A percentile compares a stretch with the other conserved stretches of the same genome.
Evolutionary conservation across 2,113 vertebrate species (phyloP).

Genomic region (Peromyscus polionotus): DNA sequence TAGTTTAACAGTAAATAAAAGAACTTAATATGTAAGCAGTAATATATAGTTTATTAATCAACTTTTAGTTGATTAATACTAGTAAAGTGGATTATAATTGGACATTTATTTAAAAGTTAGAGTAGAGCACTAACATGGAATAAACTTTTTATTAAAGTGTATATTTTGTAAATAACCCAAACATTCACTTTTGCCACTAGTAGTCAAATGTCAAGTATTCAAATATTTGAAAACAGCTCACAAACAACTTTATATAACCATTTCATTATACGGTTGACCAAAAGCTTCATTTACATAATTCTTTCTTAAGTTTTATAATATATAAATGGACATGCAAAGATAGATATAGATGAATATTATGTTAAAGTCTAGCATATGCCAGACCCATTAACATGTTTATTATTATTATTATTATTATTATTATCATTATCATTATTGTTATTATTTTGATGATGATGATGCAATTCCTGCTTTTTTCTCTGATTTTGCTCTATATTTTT

Average conservation of each 20-base stretch:
- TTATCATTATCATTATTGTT: not conserved
- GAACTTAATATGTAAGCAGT: not conserved
- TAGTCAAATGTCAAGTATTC: not conserved
- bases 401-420: not conserved
- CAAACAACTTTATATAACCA: not conserved
- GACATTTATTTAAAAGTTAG: constrained; percentile 13
- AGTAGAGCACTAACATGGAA: not conserved
- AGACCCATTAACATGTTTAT: not conserved
- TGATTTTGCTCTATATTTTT: not conserved
- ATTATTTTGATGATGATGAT: not conserved
- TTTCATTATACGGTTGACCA: not conserved
- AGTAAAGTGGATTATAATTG: not conserved
- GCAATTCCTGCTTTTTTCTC: no score
- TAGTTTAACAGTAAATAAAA: not conserved
- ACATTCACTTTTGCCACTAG: not conserved
- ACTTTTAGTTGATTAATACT: not conserved
- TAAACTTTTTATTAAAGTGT: not conserved
- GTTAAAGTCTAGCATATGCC: not conserved
- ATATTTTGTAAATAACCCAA: constrained; percentile 51
- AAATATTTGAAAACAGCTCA: not conserved
- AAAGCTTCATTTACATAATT: not conserved
- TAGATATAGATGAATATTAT: not conserved
- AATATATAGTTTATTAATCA: not conserved
- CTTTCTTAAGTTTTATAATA: not conserved
- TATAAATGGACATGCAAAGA: not conserved